Base-by-base conservation (phyloP, 1,140 invertebrate genomes). In the Achatina immaculata region DNA sequence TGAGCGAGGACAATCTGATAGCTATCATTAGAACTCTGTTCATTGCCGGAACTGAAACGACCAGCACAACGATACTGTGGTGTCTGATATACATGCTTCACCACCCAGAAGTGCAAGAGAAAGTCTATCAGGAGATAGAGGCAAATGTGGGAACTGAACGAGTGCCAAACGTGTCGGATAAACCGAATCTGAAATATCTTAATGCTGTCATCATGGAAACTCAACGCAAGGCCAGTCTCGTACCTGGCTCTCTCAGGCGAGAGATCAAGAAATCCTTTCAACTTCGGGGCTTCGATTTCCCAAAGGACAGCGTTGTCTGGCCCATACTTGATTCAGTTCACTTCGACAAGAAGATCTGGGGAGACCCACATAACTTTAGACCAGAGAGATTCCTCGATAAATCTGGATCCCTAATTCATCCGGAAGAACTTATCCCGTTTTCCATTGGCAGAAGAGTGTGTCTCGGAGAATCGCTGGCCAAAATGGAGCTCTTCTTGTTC, bases 281-380 rank as follows among this genome's bases (percentile, higher is more conserved):
- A 34, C 82, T 89, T 38, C 55, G 82, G 31, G 89, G 89, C 11
- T 90, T 85, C 71, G 75, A 65, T 2, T 84, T 92, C 31, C 90
- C 88, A 0, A 84, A 85, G 76, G 86, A 82, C 24, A 84, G 87
- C 21, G 72, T 84, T 3, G 79, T 92, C 19, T 68, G 90, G 0
- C 84, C 87, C 24, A 89, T 90, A 68, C 51, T 89, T 6, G 86
- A 88, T 76, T 84, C 82, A 14, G 84, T 86, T 24, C 73, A 85
- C 24, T 84, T 84, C 28, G 91, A 92, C 82, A 83, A 85, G 2
- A 66, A 84, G 24, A 6, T 86, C 0, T 96, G 95, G 94, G 91
- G 92, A 1, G 93, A 95, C 88, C 95, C 95, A 0, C 90, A 95
- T 62, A 91, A 92, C 38, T 95, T 95, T 83, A 90, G 93, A 0